A percentile compares a stretch with the other conserved stretches of the same genome.
Conservation (phyloP, 2,888 invertebrate species). For the Catotricha subobsoleta region DNA sequence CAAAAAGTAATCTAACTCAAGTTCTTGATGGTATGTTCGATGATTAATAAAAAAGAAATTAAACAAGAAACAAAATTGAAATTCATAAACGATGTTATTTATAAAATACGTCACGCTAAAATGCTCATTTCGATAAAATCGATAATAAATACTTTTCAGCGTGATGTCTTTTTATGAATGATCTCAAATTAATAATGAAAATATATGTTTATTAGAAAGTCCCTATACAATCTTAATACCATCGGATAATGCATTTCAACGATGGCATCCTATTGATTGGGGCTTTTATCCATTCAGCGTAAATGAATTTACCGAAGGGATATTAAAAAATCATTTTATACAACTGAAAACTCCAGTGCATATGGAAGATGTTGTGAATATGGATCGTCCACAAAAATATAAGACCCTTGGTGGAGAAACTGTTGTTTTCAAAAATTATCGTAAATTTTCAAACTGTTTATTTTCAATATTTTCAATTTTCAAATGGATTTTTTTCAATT, state of each 20-base stretch:
- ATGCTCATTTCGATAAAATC: too few species aligned
- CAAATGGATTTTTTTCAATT: background rate
- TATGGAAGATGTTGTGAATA: slow-evolving; percentile 33
- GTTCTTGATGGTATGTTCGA: slow-evolving; percentile 34
- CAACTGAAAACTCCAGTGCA: slow-evolving; percentile 34
- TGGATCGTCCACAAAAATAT: slow-evolving; percentile 32
- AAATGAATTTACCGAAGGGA: slow-evolving; percentile 42
- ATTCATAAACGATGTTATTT: too few species aligned
- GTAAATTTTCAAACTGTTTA: slow-evolving; percentile 31
- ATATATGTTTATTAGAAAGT: slow-evolving; percentile 17
- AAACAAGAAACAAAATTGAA: too few species aligned
- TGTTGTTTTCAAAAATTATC: slow-evolving; percentile 36
- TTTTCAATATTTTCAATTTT: background rate
- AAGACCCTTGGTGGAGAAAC: slow-evolving; percentile 40
- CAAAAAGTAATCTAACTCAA: slow-evolving; percentile 40
- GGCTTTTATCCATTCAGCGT: slow-evolving; percentile 50
- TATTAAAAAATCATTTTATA: slow-evolving; percentile 42
- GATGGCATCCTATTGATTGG: slow-evolving; percentile 52
- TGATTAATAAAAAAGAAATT: background rate
- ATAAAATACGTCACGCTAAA: too few species aligned
- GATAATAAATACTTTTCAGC: too few species aligned
- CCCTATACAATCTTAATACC: slow-evolving; percentile 45
- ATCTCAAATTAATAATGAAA: background rate
- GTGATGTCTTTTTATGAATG: too few species aligned
- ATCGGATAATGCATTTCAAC: slow-evolving; percentile 44